Evolutionary conservation across 2,888 invertebrate species (phyloP).

Genomic region (Sipunculus nudus): DNA sequence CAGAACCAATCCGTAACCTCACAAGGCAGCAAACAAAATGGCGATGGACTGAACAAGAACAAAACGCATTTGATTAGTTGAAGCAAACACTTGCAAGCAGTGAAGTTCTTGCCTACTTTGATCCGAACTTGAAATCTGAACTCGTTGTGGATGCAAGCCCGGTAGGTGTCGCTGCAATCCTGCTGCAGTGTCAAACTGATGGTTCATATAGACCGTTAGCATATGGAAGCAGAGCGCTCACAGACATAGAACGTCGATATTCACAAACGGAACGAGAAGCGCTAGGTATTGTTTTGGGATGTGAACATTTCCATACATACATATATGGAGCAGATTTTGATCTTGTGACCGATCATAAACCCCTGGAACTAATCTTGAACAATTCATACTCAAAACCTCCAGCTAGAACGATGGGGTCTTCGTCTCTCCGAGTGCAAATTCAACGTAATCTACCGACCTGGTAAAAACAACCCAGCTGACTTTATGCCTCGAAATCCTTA

Average conservation of each 20-base stretch:
- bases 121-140: slow-evolving; percentile 25
- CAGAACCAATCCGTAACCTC: slow-evolving; percentile 39
- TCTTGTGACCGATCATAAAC: slow-evolving; percentile 12
- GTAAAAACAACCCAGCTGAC: slow-evolving; percentile 39
- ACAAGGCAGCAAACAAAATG: slow-evolving; percentile 34
- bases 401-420: slow-evolving; percentile 41
- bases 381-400: slow-evolving; percentile 31
- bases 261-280: slow-evolving; percentile 16
- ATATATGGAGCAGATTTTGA: slow-evolving; percentile 6
- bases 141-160: slow-evolving; percentile 41
- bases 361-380: slow-evolving; percentile 6
- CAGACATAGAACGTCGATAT: slow-evolving; percentile 5
- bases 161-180: slow-evolving; percentile 39
- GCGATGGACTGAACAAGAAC: slow-evolving; percentile 31
- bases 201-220: background rate
- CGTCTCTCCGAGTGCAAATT: slow-evolving; percentile 35
- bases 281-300: slow-evolving; percentile 1
- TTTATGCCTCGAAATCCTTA: slow-evolving; percentile 41
- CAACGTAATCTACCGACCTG: slow-evolving; percentile 28
- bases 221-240: slow-evolving; percentile 1
- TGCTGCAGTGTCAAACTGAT: slow-evolving; percentile 31
- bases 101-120: slow-evolving; percentile 33
- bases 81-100: background rate
- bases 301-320: slow-evolving; percentile 3
- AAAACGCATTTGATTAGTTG: slow-evolving; percentile 34